Evolutionary conservation across 2,113 vertebrate genomes (phyloP), one percentile per base, ranked within the genome.

Genomic region (Ageneiosus marmoratus): DNA sequence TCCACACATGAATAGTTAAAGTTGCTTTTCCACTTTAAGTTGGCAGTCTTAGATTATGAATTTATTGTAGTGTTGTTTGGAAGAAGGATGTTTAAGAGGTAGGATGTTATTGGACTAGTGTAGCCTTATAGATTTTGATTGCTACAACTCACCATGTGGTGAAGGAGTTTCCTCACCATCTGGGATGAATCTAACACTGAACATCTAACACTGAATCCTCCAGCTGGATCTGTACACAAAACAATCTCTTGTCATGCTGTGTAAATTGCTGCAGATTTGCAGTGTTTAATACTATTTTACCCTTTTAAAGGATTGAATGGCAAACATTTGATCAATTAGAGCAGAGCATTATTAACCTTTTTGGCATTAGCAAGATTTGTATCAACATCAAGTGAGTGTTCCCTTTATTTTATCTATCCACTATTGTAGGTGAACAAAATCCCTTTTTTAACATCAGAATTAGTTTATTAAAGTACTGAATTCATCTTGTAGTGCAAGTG

Each of bases 1-100:
- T 83, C 80, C 56, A 63, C 63, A 65, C 29, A n/a, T 15, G 46
- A 75, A 29, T 22, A 10, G 79, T 77, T 55, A 77, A 48, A 73
- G 44, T 67, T 46, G 15, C 50, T 56, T 46, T 15, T 37, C 29
- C 63, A 53, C 9, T 73, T 73, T 32, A 51, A 13, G 12, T 70
- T 16, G 11, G 24, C 2, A 72, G 15, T 75, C 29, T 76, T 53
- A 6, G 18, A 13, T 29, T 27, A 7, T 20, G 27, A 73, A 48
- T 51, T 51, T 32, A 29, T 74, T 32, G 6, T 27, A 7, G 16
- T 51, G 41, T 37, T 46, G 73, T 13, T 55, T 37, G 24, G 32
- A 55, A 55, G 32, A 55, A 55, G 50, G 10, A 55, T 50, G 3
- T 34, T 75, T 11, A 53, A 22, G 1, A 75, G 6, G 1, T 16